Conservation (phyloP, 2,113 vertebrate species). For the Hylia prasina region DNA sequence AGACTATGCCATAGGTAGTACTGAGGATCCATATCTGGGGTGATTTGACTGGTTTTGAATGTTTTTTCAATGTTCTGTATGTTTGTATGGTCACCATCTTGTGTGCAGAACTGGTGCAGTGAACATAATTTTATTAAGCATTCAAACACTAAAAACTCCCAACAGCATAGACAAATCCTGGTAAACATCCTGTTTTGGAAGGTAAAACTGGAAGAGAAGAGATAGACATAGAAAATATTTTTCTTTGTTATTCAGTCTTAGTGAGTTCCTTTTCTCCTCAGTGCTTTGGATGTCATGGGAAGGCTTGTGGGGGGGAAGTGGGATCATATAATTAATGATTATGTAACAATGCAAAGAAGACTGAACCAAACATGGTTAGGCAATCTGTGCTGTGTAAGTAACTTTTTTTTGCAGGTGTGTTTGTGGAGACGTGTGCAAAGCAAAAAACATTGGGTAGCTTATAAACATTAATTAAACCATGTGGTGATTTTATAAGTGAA, state of each 20-base stretch:
- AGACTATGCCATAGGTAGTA: neutral
- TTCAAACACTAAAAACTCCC: neutral
- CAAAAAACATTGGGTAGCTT: neutral
- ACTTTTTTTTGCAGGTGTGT: neutral
- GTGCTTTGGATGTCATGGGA: neutral
- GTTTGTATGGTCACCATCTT: neutral
- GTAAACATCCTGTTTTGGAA: neutral
- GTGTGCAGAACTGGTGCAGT: neutral
- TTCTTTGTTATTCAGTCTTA: neutral
- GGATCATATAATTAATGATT: neutral
- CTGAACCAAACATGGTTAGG: neutral
- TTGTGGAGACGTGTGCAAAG: neutral
- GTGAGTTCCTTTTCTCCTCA: neutral
- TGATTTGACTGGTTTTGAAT: neutral
- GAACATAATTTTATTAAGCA: neutral
- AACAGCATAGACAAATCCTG: neutral
- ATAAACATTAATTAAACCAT: neutral
- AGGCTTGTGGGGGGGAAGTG: neutral
- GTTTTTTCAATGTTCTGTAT: accelerated
- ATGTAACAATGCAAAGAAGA: neutral
- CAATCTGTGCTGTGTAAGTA: neutral
- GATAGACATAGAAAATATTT: neutral
- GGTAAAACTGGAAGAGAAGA: neutral
- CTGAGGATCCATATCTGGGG: accelerated
- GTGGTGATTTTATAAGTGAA: neutral